Evolutionary conservation across 2,797 vertebrate species (phyloP), one percentile per base, ranked within the genome.

Genomic region (Ctenosaura bakeri): DNA sequence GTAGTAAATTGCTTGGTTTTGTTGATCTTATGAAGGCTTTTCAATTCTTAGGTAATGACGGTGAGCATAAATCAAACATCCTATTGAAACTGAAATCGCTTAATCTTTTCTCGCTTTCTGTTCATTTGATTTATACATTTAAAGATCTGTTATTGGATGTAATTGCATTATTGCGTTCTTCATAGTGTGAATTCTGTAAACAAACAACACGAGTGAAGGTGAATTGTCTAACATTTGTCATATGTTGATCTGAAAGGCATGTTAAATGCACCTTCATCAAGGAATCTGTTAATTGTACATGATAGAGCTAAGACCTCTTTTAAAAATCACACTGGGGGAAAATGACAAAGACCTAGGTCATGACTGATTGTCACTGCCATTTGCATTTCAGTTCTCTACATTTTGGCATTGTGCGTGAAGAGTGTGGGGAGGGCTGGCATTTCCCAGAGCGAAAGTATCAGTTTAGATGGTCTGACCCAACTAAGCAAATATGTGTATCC

Each of bases 1-100:
- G 90, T 92, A 78, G 88, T 92, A 94, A 94, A 95, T 91, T 76
- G 66, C 93, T 94, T 88, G 90, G 85, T 95, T 94, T 94, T 95
- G 94, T 90, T 74, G 46, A 71, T 59, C 7, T 56, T 86, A 90
- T 93, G 94, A 90, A 95, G 89, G 90, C 90, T 94, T 94, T 95
- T 66, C 93, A 66, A 95, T 91, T 95, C 83, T 90, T 92, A 81
- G 52, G 69, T 95, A 93, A 91, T 85, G 89, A 87, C 82, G 90
- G 83, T 90, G 90, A 93, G 89, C 92, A 93, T 92, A 92, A 94
- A 94, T 95, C 91, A 95, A 94, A 77, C 88, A 64, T 86, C 54
- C 83, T 88, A 50, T 94, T 95, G 92, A 91, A 92, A 85, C 81
- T 86, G 77, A 92, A 94, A 94, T 90, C 24, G 26, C 85, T 92